Conservation (phyloP, 2,113 vertebrate species). For the Otus sunia region DNA sequence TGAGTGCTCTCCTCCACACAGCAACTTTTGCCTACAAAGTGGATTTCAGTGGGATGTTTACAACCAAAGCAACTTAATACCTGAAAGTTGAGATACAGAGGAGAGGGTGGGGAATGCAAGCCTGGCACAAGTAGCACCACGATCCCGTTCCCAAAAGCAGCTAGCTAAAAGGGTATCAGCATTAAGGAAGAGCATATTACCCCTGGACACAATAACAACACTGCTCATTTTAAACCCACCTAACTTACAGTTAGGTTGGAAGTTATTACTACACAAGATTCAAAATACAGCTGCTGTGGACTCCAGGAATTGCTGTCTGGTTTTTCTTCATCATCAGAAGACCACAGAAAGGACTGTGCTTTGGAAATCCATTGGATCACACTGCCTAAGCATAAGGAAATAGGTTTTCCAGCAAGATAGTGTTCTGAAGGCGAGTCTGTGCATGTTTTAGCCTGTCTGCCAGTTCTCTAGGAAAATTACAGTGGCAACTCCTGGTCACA, state of each 20-base stretch:
- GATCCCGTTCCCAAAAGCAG: not conserved
- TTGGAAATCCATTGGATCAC: not conserved
- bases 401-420: not conserved
- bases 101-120: not conserved
- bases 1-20: not conserved
- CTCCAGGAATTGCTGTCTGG: not conserved
- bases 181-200: not conserved
- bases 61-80: not conserved
- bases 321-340: not conserved
- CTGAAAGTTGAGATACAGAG: not conserved
- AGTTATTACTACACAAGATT: not conserved
- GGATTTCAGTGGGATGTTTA: not conserved
- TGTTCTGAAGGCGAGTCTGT: not conserved
- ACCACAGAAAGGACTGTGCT: not conserved
- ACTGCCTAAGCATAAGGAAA: not conserved
- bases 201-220: not conserved
- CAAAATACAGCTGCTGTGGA: not conserved
- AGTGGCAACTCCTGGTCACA: not conserved
- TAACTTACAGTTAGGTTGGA: not conserved
- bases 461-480: not conserved
- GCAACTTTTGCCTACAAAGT: not conserved
- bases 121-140: not conserved
- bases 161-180: not conserved
- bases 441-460: not conserved
- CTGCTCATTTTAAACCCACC: not conserved